phyloP scores from a whole-genome alignment of 2,888 invertebrate genomes.

The Fragum fragum region DNA sequence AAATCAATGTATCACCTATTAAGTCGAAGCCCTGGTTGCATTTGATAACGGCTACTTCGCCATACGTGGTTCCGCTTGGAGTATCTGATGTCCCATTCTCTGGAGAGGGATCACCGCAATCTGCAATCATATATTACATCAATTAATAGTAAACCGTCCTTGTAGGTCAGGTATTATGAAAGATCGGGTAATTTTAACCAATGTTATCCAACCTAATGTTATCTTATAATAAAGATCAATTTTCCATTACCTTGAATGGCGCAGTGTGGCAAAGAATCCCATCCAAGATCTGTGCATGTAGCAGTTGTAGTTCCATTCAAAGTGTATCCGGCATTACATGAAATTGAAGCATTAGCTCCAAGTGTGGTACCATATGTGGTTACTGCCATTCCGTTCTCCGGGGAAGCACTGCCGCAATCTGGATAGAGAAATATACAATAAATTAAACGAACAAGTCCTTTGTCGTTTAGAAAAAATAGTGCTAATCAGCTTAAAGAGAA shows the following conservation, averaged over 20 bases:
- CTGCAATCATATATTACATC: background rate
- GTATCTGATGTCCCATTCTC: slow-evolving; percentile 30
- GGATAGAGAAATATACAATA: no score
- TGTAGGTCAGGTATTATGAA: no score
- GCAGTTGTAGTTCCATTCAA: background rate
- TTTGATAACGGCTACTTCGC: no score
- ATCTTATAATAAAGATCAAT: no score
- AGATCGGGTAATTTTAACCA: no score
- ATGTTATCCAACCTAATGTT: no score
- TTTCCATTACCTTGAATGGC: slow-evolving; percentile 11
- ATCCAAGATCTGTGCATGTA: slow-evolving; percentile 2
- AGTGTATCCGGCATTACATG: slow-evolving; percentile 24
- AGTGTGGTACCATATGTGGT: slow-evolving; percentile 3
- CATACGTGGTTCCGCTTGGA: slow-evolving; percentile 25
- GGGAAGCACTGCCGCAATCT: slow-evolving; percentile 23
- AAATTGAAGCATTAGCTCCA: slow-evolving; percentile 9
- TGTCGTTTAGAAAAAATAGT: no score
- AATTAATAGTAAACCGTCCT: no score
- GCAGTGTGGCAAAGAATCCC: slow-evolving; percentile 18
- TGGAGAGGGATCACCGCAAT: slow-evolving; percentile 1
- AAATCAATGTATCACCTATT: no score
- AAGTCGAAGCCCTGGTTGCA: no score
- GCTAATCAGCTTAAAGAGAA: no score
- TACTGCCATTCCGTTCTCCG: background rate
- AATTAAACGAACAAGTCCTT: no score